These are phyloP conservation scores for Bradypodion pumilum DNA, from an alignment of 2,797 vertebrate species.

Conservation along the genomic window DNA sequence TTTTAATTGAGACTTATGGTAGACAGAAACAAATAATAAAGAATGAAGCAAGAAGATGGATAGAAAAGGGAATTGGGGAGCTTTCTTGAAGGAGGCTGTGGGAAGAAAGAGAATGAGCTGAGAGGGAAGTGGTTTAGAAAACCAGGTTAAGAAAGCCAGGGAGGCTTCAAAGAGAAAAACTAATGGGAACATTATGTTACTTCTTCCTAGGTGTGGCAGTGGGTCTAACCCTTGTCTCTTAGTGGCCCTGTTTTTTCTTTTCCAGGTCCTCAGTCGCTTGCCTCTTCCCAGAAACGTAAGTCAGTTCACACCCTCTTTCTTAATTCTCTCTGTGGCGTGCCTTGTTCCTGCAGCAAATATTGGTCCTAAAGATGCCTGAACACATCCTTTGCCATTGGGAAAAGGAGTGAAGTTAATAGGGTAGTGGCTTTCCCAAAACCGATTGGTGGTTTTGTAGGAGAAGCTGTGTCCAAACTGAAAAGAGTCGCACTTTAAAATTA, in stretches of 20 bases:
- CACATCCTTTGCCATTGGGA: not conserved
- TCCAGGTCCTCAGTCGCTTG: constrained; percentile 75
- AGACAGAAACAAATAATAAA: not conserved
- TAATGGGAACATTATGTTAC: too few species aligned
- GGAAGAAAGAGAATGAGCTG: not conserved
- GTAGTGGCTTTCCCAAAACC: not conserved
- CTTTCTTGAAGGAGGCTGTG: too few species aligned
- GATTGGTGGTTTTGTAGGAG: too few species aligned
- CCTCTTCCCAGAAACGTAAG: constrained; percentile 88
- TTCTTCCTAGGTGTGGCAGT: not conserved
- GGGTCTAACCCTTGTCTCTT: not conserved
- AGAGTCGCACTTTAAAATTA: not conserved
- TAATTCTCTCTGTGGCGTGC: not conserved
- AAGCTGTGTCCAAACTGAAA: not conserved
- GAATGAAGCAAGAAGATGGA: not conserved
- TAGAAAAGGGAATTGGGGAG: not conserved
- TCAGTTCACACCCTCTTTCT: constrained; percentile 3
- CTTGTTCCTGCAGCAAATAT: not conserved
- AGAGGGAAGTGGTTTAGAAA: not conserved
- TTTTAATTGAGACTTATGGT: not conserved
- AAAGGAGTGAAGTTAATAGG: not conserved
- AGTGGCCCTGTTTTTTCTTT: constrained; percentile 29
- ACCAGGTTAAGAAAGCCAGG: too few species aligned
- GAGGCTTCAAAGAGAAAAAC: too few species aligned
- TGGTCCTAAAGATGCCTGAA: not conserved